phyloP scores from a whole-genome alignment of 2,888 invertebrate species.

The Linnaemya vulpina region DNA sequence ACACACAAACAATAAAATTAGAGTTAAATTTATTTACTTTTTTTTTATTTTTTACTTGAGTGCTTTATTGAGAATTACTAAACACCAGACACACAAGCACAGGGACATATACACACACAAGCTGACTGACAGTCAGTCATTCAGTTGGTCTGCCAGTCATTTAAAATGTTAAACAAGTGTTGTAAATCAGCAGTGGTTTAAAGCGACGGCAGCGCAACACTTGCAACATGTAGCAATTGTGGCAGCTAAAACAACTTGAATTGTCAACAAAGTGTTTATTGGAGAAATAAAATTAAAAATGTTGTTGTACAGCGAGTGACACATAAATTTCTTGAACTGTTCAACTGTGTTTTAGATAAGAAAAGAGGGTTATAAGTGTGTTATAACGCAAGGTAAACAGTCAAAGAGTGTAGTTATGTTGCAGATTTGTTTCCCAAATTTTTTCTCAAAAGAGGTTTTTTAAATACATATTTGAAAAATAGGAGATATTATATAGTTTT shows the following conservation, averaged over 20 bases:
- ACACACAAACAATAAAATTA: constrained; percentile 53
- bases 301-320: constrained; percentile 29
- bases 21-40: constrained; percentile 27
- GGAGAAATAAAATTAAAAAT: constrained; percentile 24
- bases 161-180: constrained; percentile 54
- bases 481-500: no score
- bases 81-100: background rate
- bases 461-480: no score
- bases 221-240: constrained; percentile 45
- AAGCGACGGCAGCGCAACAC: constrained; percentile 1
- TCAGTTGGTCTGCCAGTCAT: constrained; percentile 12
- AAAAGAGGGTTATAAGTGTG: constrained; percentile 22
- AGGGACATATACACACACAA: no score
- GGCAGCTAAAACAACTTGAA: constrained; percentile 41
- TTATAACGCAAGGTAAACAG: constrained; percentile 10
- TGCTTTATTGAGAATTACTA: background rate
- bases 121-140: no score
- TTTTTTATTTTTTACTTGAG: constrained; percentile 6
- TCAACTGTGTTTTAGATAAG: constrained; percentile 3
- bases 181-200: constrained; percentile 56
- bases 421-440: background rate
- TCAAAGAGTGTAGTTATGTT: background rate
- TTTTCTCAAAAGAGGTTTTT: background rate
- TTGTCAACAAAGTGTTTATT: constrained; percentile 46
- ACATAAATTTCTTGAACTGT: constrained; percentile 35